Conservation (phyloP, 1,140 invertebrate species). For the Euwallacea fornicatus region DNA sequence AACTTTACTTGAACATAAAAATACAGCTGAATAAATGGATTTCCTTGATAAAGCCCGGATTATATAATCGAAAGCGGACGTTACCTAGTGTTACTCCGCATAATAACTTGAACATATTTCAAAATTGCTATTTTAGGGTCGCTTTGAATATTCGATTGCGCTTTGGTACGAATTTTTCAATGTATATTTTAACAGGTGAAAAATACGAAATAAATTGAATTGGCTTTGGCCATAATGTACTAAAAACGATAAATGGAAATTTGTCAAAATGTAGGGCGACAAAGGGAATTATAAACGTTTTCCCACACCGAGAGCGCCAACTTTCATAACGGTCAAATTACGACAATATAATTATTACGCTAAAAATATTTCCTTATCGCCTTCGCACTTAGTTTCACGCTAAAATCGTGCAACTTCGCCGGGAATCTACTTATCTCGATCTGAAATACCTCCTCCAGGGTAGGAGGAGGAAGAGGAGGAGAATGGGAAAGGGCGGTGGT, state of each 20-base stretch:
- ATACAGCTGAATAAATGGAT: constrained; percentile 23
- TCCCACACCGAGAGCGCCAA: too few species aligned
- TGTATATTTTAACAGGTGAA: constrained; percentile 19
- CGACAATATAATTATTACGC: too few species aligned
- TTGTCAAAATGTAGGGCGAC: background rate
- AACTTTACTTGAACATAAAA: constrained; percentile 22
- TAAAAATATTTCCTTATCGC: too few species aligned
- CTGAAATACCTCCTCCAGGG: constrained; percentile 1
- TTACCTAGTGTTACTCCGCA: constrained; percentile 12
- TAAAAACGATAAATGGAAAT: background rate
- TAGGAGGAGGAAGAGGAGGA: background rate
- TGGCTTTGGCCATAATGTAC: background rate
- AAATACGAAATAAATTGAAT: background rate
- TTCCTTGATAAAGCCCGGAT: constrained; percentile 19
- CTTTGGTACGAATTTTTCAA: constrained; percentile 9
- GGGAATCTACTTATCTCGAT: constrained; percentile 30
- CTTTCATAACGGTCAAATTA: too few species aligned
- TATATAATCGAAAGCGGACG: constrained; percentile 15
- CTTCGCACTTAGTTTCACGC: too few species aligned
- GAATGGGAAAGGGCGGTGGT: background rate
- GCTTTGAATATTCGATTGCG: constrained; percentile 18
- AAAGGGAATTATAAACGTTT: too few species aligned
- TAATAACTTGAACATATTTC: constrained; percentile 24
- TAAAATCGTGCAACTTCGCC: constrained; percentile 18
- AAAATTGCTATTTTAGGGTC: constrained; percentile 21